These are phyloP conservation scores for Palythoa caribaeorum DNA, from an alignment of 92 coral and sea anemone genomes.

Conservation along the genomic window DNA sequence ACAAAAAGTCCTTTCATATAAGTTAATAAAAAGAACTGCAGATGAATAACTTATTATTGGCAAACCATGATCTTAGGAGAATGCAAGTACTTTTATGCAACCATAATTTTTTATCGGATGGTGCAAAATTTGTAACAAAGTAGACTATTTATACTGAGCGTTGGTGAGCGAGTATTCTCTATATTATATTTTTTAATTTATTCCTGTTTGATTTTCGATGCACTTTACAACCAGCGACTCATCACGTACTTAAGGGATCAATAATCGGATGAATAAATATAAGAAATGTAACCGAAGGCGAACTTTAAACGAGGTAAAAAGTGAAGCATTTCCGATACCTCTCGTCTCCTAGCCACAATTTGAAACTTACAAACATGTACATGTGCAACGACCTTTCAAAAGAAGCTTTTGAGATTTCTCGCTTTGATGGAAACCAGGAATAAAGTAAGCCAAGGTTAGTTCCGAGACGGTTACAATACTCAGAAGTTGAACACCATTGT, in stretches of 20 bases:
- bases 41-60: too few species aligned
- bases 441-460: too few species aligned
- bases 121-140: neutral
- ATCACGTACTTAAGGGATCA: neutral
- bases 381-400: neutral
- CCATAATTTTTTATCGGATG: too few species aligned
- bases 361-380: too few species aligned
- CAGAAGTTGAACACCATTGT: neutral
- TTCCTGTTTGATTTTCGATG: neutral
- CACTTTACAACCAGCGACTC: neutral
- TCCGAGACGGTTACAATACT: neutral
- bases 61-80: too few species aligned
- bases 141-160: neutral
- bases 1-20: too few species aligned
- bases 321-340: slow-evolving; percentile 23
- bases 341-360: neutral
- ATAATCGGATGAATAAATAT: neutral
- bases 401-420: neutral
- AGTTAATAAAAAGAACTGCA: too few species aligned
- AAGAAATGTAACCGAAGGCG: neutral
- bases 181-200: neutral
- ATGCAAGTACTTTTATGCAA: too few species aligned
- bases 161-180: neutral
- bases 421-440: neutral
- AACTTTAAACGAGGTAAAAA: neutral